Evolutionary conservation across 2,888 invertebrate species (phyloP), one percentile per base, ranked within the genome.

Genomic region (Luffia ferchaultella): DNA sequence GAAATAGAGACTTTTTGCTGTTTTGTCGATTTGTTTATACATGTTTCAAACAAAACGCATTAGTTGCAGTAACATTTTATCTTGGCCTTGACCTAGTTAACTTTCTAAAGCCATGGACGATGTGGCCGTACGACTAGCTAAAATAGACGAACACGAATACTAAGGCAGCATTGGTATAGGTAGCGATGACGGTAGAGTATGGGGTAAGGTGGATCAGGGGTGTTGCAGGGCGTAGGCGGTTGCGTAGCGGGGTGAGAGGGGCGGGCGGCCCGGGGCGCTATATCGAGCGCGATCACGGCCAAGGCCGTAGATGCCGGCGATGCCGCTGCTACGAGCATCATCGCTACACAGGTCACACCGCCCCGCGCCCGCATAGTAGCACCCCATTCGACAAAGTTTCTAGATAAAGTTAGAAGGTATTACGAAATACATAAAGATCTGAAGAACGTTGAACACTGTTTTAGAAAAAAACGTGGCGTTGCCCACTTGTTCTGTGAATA

Each of bases 281-380:
- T 78, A 80, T 73, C 64, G 68, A 53, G 73, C 73, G 76, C 73
- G 68, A 79, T 83, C 82, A 82, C 76, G 75, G 75, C 73, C 82
- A 83, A 82, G 73, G 68, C 20, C 46, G 55, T 61, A 61, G 59
- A 64, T 65, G 72, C 70, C 69, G 66, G 53, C 60, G 43, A 7
- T 5, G 16, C 30, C 30, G 30, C 30, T 12, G 30, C 30, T 12
- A 30, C n/a, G n/a, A n/a, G n/a, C n/a, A n/a, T n/a, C n/a, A n/a
- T n/a, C n/a, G n/a, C n/a, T n/a, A n/a, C n/a, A n/a, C n/a, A n/a
- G n/a, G n/a, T n/a, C n/a, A n/a, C n/a, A n/a, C n/a, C n/a, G n/a
- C n/a, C n/a, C n/a, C n/a, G 50, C 51, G 48, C 51, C 52, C 52
- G 45, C 53, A 50, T 15, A 42, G 30, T 15, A 41, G 42, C 40